Percentiles rank a stretch among this genome's conserved stretches.
Evolutionary conservation across 1,140 invertebrate genomes (phyloP).

Genomic region (Anthonomus grandis): DNA sequence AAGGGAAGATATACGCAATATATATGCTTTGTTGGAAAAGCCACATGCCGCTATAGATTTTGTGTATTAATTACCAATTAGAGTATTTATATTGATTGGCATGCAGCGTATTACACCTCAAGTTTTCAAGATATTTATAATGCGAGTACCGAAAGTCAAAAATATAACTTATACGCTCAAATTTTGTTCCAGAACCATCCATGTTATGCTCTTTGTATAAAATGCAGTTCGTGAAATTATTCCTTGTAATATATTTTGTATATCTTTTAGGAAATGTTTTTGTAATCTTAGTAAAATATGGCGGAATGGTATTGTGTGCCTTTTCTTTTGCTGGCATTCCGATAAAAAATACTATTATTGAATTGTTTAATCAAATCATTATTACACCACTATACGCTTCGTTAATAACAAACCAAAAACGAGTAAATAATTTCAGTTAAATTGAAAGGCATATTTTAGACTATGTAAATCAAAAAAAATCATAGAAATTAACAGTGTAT

Average conservation of each 20-base stretch:
- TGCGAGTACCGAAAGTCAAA: no score
- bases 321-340: conserved; percentile 13
- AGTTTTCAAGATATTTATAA: neutral
- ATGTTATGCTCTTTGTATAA: conserved; percentile 11
- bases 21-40: neutral
- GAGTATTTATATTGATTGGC: neutral
- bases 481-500: conserved; percentile 15
- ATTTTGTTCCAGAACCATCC: conserved; percentile 11
- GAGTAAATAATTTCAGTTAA: conserved; percentile 10
- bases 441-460: conserved; percentile 6
- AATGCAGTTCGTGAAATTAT: conserved; percentile 7
- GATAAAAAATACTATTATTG: conserved; percentile 3
- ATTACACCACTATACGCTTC: neutral
- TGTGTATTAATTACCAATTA: no score
- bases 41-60: no score
- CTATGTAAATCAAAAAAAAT: conserved; percentile 16
- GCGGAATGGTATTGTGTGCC: conserved; percentile 8
- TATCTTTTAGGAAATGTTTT: conserved; percentile 4
- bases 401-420: conserved; percentile 2
- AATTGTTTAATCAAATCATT: neutral
- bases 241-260: conserved; percentile 16
- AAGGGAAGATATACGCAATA: conserved; percentile 7
- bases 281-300: neutral
- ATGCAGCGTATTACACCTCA: neutral
- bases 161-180: conserved; percentile 12